Base-by-base conservation (phyloP, 2,797 vertebrate genomes). In the Paedocypris micromegethes region DNA sequence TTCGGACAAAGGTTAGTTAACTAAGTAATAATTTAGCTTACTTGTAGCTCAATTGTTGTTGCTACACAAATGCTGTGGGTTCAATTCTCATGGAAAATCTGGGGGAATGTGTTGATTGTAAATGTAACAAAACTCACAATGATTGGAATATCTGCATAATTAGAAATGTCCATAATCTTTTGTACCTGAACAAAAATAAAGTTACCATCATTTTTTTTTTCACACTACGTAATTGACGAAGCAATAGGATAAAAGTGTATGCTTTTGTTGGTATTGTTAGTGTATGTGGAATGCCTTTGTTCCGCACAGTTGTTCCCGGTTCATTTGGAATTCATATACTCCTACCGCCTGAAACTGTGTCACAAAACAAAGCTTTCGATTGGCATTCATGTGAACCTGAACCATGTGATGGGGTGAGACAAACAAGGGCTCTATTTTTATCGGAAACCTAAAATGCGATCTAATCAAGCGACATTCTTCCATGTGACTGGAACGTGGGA, bases 301-400 rank as follows among this genome's bases (percentile, higher is more conserved):
- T 78, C 60, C 54, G 58, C 64, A 78, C 80, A 80, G 76, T 72
- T 62, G 52, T 68, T 81, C 83, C 77, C 65, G 79, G 75, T 86
- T 84, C 82, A 89, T 90, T 83, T 84, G 83, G 77, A 76, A 77
- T 87, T 84, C 79, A 84, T 87, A 83, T 77, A 76, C 75, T 85
- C 80, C 59, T 68, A 73, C 65, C n/a, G 79, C 74, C 78, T 79
- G 73, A 80, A 88, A 86, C 84, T 87, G 84, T 88, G 86, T 83
- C 85, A 85, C 77, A 64, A 82, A 85, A 88, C 88, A 88, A 89
- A 88, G 85, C 81, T 80, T 77, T 80, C 79, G 70, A 80, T 81
- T 85, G 83, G 80, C 70, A 72, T 78, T 79, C 76, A 48, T 68
- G 72, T 72, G 77, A 76, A 73, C 74, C 40, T 73, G 64, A 81